Conservation (phyloP, 2,888 invertebrate species). For the Pterostichus madidus region DNA sequence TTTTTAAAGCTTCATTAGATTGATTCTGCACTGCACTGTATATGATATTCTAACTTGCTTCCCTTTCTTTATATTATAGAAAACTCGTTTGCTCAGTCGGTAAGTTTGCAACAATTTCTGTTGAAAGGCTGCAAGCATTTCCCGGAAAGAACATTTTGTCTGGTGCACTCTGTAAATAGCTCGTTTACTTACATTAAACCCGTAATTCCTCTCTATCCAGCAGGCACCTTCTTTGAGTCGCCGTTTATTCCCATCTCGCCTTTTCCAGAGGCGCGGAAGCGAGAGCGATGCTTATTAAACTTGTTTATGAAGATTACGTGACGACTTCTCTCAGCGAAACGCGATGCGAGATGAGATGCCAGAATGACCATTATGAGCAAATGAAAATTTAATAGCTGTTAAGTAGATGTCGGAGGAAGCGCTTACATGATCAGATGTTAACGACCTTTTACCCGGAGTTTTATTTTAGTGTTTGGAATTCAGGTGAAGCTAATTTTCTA, state of each 20-base stretch:
- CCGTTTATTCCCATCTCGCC: background rate
- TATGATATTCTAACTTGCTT: too few relatives aligned
- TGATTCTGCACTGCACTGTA: too few relatives aligned
- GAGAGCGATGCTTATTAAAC: constrained; percentile 32
- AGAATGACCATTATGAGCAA: constrained; percentile 44
- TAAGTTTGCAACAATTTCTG: too few relatives aligned
- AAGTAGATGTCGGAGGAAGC: constrained; percentile 9
- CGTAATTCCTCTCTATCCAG: constrained; percentile 6
- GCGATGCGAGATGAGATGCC: constrained; percentile 4
- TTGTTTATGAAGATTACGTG: constrained; percentile 36
- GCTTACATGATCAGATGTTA: constrained; percentile 19
- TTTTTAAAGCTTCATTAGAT: too few relatives aligned
- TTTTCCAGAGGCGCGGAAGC: background rate
- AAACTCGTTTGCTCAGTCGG: too few relatives aligned
- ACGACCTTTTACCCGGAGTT: background rate
- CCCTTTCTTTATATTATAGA: too few relatives aligned
- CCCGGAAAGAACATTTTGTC: too few relatives aligned
- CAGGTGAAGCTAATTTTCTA: too few relatives aligned
- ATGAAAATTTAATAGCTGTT: constrained; percentile 39
- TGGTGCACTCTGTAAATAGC: background rate
- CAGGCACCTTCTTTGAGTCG: background rate
- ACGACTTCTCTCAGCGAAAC: constrained; percentile 11
- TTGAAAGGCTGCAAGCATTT: too few relatives aligned
- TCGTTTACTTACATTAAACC: constrained; percentile 12
- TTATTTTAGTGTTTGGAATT: constrained; percentile 5